Evolutionary conservation across 2,797 vertebrate genomes (phyloP).

Genomic region (Rhodeus uyekii): DNA sequence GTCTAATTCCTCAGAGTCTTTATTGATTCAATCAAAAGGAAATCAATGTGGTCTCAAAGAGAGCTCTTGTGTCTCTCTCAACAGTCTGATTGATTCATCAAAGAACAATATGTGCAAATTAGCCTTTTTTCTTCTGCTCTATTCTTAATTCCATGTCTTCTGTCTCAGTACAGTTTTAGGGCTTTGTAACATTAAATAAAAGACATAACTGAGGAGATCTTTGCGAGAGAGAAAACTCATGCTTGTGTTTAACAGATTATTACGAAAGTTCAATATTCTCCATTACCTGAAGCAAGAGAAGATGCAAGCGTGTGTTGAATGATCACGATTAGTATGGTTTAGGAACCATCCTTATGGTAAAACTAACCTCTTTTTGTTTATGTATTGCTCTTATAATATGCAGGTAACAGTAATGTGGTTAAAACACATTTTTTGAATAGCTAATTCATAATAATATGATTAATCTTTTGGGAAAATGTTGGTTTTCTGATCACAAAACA

Average conservation of each 20-base stretch:
- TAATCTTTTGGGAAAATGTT: not conserved
- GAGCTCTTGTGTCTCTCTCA: slow-evolving; percentile 33
- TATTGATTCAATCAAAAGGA: slow-evolving; percentile 45
- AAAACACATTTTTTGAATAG: not conserved
- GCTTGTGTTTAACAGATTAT: slow-evolving; percentile 2
- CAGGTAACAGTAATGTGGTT: not conserved
- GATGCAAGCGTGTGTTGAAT: slow-evolving; percentile 1
- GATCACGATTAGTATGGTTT: not conserved
- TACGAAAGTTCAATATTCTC: not conserved
- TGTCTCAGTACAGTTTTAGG: not conserved
- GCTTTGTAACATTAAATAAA: not conserved
- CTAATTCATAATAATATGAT: not conserved
- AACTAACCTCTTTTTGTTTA: not conserved
- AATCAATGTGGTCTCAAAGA: slow-evolving; percentile 45
- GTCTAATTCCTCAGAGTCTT: slow-evolving; percentile 20
- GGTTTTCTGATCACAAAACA: not conserved
- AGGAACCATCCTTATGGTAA: not conserved
- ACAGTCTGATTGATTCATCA: slow-evolving; percentile 44
- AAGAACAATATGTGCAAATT: slow-evolving; percentile 44
- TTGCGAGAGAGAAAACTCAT: not conserved
- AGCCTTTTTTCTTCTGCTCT: not conserved
- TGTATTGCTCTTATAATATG: not conserved
- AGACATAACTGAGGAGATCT: not conserved
- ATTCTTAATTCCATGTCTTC: not conserved
- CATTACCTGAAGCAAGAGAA: not conserved